Evolutionary conservation across 2,888 invertebrate genomes (phyloP), one percentile per base, ranked within the genome.

Genomic region (Luperina nickerlii): DNA sequence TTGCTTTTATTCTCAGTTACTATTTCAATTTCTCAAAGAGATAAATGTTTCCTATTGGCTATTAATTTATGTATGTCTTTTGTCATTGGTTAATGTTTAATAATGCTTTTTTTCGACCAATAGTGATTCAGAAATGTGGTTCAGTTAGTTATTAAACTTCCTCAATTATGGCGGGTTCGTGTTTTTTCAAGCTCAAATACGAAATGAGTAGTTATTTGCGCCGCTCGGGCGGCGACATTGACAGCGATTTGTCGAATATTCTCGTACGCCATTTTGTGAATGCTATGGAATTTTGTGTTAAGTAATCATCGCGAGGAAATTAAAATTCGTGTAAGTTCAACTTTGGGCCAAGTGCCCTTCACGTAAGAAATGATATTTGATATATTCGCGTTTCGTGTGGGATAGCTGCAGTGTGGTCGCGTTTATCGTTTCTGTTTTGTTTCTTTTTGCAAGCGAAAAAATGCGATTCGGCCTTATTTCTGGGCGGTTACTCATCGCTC

Each of bases 221-320:
- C 95, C 94, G 95, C 94, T 92, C 93, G 92, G 93, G 95, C 95
- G 94, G 95, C 95, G 96, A 96, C 96, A 94, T 95, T 96, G 96
- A 96, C 96, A 96, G 96, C 94, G 93, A 94, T 94, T 96, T 94
- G 95, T 95, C 94, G 95, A 94, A 95, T 95, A 96, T 94, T 95
- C 92, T 94, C 94, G 93, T 96, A 94, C 96, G 97, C 97, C 96
- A 97, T 97, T 96, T 97, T 97, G 96, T 96, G 91, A 93, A 93
- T 94, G 93, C 92, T 91, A 93, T 94, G 93, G 94, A 93, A 94
- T 95, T 94, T 94, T 92, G 93, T 93, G 94, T 95, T 95, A 95
- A 95, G 94, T 96, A 96, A 96, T 94, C 93, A 90, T 90, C 90
- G 89, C 90, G 87, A 88, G 90, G 88, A 91, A 92, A 92, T 86